Conservation (phyloP, 2,797 vertebrate species). For the Eulemur mongoz region DNA sequence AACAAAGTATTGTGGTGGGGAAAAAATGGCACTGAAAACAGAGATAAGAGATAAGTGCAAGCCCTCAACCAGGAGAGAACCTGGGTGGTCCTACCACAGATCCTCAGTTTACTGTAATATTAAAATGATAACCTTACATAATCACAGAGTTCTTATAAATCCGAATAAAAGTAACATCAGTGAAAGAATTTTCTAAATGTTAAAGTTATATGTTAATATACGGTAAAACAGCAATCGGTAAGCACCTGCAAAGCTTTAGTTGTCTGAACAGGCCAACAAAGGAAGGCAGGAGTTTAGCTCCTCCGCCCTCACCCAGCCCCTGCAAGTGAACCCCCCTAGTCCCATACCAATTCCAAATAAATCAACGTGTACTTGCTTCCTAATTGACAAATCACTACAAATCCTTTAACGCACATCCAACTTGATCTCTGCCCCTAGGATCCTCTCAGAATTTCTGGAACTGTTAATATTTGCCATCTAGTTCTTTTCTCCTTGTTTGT, state of each 20-base stretch:
- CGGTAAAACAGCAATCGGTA: not conserved
- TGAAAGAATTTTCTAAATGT: not conserved
- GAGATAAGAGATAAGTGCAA: not conserved
- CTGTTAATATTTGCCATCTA: not conserved
- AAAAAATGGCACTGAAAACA: not conserved
- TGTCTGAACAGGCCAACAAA: not conserved
- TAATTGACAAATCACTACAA: not conserved
- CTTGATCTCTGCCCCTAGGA: not conserved
- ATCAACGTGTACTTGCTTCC: not conserved
- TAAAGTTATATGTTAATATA: not conserved
- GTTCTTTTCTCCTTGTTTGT: not conserved
- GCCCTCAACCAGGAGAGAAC: not conserved
- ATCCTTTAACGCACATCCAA: not conserved
- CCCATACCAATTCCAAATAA: not conserved
- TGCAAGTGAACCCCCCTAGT: not conserved
- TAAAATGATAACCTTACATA: not conserved
- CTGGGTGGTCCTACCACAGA: not conserved
- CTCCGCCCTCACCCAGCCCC: fast-evolving
- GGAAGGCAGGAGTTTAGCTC: not conserved
- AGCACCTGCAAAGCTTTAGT: not conserved
- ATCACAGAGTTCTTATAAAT: not conserved
- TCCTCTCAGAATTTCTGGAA: not conserved
- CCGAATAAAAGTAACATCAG: not conserved
- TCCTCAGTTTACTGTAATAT: not conserved
- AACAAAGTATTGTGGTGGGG: not conserved